Evolutionary conservation across 35 echinoderm and acorn worm genomes (phyloP).

Genomic region (Lytechinus variegatus): DNA sequence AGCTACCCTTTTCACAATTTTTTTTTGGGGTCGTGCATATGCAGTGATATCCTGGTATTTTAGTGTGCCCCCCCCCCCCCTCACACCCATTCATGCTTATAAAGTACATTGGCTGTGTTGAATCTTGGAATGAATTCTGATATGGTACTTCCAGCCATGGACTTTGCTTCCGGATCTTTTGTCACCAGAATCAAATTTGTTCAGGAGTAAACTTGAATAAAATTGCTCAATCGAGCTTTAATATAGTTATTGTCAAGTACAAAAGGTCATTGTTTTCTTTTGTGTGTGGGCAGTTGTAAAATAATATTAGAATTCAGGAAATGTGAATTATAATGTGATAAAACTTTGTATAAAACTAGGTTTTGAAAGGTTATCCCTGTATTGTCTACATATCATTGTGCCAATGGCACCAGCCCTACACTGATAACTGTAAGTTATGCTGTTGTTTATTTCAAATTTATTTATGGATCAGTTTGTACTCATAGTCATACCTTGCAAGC

Average conservation of each 20-base stretch:
- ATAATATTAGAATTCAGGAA: background rate
- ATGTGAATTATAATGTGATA: background rate
- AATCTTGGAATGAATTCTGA: background rate
- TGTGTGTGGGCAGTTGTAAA: background rate
- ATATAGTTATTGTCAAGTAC: background rate
- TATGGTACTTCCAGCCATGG: background rate
- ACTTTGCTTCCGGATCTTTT: background rate
- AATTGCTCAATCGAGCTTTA: background rate
- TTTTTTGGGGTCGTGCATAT: too few species aligned
- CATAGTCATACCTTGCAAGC: too few species aligned
- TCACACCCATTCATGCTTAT: too few species aligned
- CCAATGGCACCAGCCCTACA: too few species aligned
- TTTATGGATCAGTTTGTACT: too few species aligned
- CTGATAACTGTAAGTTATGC: too few species aligned
- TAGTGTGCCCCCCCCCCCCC: too few species aligned
- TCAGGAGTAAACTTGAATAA: background rate
- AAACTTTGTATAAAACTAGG: background rate
- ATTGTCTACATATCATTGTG: background rate
- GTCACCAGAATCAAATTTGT: background rate
- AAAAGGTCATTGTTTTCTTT: background rate
- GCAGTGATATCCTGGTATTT: too few species aligned
- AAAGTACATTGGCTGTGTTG: too few species aligned
- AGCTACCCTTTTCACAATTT: too few species aligned
- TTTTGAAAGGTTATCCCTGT: background rate
- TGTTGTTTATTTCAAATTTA: too few species aligned